A percentile compares a stretch with the other conserved stretches of the same genome.
Evolutionary conservation across 2,113 vertebrate genomes (phyloP).

Genomic region (Burhinus oedicnemus): DNA sequence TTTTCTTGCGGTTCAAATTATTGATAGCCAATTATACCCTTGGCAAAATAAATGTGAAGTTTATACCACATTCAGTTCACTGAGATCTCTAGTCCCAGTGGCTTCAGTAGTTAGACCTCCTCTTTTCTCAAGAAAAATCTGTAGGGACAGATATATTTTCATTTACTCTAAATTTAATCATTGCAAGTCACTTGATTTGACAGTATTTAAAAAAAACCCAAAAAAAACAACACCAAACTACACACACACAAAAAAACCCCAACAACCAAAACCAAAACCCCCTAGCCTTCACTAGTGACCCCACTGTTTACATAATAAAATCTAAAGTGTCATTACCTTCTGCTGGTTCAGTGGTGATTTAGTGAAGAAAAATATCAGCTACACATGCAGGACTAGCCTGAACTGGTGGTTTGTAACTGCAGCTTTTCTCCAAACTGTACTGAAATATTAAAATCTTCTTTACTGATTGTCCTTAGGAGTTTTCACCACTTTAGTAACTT

Average conservation of each 20-base stretch:
- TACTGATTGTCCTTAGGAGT: neutral
- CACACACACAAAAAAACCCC: neutral
- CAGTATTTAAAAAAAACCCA: neutral
- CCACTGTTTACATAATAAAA: neutral
- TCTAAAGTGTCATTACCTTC: neutral
- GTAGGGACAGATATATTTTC: neutral
- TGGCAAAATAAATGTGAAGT: neutral
- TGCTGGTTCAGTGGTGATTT: neutral
- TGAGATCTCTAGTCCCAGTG: neutral
- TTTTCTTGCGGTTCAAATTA: neutral
- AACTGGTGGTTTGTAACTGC: neutral
- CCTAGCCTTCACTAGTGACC: neutral
- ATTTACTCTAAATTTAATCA: neutral
- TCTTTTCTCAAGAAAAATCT: neutral
- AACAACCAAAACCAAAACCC: neutral
- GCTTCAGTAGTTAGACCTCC: neutral
- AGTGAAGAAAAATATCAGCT: neutral
- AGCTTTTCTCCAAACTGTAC: neutral
- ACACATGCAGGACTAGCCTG: neutral
- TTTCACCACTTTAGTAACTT: neutral
- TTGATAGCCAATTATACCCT: neutral
- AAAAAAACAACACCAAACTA: neutral
- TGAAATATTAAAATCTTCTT: neutral
- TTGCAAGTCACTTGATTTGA: neutral
- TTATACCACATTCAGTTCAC: neutral